Base-by-base conservation (phyloP, 1,140 invertebrate species). In the Vanessa atalanta region DNA sequence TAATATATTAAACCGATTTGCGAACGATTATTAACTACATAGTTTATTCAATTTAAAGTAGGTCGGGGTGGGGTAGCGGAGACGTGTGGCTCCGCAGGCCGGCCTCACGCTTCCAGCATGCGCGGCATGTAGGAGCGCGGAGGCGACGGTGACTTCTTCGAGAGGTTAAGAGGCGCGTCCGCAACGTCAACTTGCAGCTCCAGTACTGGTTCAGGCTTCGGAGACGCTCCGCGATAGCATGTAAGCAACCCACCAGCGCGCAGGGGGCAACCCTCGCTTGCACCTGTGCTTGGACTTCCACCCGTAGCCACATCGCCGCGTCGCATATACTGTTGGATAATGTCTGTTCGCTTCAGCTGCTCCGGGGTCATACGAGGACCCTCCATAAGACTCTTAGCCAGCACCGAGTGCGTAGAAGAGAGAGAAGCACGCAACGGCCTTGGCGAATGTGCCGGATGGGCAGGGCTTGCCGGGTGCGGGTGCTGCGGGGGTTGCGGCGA, bases 261-360 rank as follows among this genome's bases (percentile, higher is more conserved):
- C 77, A 84, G 75, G 51, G 93, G 89, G 78, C 92, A 93, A 9
- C 79, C 83, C 55, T 81, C 86, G 53, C 83, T 81, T 57, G 84
- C 68, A n/a, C 76, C 78, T 60, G 82, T 83, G 50, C 79, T 72
- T 47, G 78, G 12, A 9, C 23, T n/a, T 7, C 20, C 20, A 51
- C 55, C 75, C 66, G 83, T 83, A 16, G 86, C 90, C 0, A 93
- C 89, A 72, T 95, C 95, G 9, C 95, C 95, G 48, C 96, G 94
- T 95, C 97, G 97, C 86, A 98, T 97, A 85, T 97, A 97, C 86
- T 97, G 97, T 88, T 97, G 97, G 80, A 98, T 97, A 74, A 98
- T 96, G 85, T 98, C 97, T 48, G 96, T 97, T 79, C 97, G 95
- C 90, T 98, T 97, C 87, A 97, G 94, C 92, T 98, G 97, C 89